Percentiles rank a stretch among this genome's conserved stretches.
phyloP scores from a whole-genome alignment of 2,113 vertebrate genomes.

The Ptilorrhoa leucosticta region DNA sequence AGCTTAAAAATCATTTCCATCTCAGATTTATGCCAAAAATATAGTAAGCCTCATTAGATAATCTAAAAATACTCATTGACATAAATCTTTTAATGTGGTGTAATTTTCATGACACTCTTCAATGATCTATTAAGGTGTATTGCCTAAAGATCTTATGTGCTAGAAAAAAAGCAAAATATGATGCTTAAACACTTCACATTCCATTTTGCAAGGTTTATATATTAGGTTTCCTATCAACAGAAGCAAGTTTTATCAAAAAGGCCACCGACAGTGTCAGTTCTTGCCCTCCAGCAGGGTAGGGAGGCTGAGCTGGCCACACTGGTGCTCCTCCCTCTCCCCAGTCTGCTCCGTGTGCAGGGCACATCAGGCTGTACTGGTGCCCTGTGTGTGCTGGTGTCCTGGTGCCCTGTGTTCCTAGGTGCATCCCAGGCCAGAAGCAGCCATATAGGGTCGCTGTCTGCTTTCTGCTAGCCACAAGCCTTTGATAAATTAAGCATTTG shows the following conservation, averaged over 20 bases:
- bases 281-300: not conserved
- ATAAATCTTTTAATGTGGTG: not conserved
- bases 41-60: not conserved
- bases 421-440: not conserved
- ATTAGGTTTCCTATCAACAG: not conserved
- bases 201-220: not conserved
- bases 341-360: not conserved
- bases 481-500: not conserved
- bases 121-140: not conserved
- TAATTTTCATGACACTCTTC: not conserved
- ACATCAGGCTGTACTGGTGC: not conserved
- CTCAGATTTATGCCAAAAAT: not conserved
- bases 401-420: fast-evolving
- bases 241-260: not conserved
- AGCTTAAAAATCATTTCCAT: not conserved
- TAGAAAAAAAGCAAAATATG: not conserved
- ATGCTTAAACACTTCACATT: not conserved
- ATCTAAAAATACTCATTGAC: not conserved
- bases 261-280: fast-evolving
- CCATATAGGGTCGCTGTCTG: fast-evolving
- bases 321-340: not conserved
- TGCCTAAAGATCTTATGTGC: not conserved
- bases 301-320: not conserved
- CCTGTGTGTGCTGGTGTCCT: fast-evolving
- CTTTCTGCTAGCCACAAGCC: not conserved